Evolutionary conservation across 1,140 invertebrate genomes (phyloP).

Genomic region (Tribolium castaneum): DNA sequence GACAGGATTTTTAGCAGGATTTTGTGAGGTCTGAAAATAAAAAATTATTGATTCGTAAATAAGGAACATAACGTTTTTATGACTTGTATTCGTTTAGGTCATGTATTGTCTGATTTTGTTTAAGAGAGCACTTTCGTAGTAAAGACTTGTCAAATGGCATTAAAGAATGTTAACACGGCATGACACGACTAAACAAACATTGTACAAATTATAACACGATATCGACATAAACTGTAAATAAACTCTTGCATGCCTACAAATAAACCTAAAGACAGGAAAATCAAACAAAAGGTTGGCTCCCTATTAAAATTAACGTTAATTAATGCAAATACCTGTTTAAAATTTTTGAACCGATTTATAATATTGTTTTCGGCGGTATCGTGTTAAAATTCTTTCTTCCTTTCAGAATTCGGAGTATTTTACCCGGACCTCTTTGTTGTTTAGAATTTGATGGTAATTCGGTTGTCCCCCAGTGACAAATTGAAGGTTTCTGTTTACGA

Average conservation of each 20-base stretch:
- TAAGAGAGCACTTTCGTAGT: background rate
- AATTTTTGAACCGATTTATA: background rate
- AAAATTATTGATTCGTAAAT: no score
- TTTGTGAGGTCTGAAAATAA: background rate
- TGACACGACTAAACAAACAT: background rate
- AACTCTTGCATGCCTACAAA: background rate
- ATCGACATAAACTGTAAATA: slow-evolving; percentile 4
- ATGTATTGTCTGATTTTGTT: background rate
- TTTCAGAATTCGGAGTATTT: background rate
- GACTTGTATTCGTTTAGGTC: no score
- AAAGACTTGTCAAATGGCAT: background rate
- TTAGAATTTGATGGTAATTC: no score
- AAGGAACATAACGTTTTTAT: no score
- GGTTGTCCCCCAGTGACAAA: no score
- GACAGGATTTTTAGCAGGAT: background rate
- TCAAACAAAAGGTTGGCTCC: background rate
- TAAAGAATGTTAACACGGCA: background rate
- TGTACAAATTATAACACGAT: background rate
- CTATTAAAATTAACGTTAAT: background rate
- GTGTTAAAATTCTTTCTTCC: background rate
- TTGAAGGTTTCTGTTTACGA: background rate
- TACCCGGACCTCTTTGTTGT: background rate
- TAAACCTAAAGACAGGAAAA: background rate
- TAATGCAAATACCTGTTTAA: background rate
- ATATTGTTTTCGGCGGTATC: background rate